Evolutionary conservation across 2,888 invertebrate genomes (phyloP).

Genomic region (Aporophyla nigra): DNA sequence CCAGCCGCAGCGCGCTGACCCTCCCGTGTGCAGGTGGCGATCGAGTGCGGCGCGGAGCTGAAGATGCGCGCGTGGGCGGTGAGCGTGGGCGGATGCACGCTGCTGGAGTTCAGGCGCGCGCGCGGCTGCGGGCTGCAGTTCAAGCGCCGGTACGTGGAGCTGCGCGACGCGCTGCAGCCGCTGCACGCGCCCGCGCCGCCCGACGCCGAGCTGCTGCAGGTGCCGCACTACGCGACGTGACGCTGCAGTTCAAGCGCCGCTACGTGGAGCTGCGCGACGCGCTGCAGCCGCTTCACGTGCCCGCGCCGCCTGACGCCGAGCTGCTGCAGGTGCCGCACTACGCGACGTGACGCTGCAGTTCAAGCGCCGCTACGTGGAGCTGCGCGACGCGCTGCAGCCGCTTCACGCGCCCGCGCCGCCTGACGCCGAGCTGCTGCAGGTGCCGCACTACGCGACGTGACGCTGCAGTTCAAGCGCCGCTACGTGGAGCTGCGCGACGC

Average conservation of each 20-base stretch:
- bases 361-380: constrained; percentile 95
- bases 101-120: constrained; percentile 90
- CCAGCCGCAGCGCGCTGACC: background rate
- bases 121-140: constrained; percentile 98
- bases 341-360: constrained; percentile 92
- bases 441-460: constrained; percentile 22
- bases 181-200: constrained; percentile 75
- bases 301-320: constrained; percentile 44
- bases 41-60: constrained; percentile 79
- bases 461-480: constrained; percentile 96
- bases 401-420: constrained; percentile 75
- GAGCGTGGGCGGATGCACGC: constrained; percentile 86
- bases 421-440: constrained; percentile 27
- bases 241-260: constrained; percentile 96
- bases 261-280: constrained; percentile 94
- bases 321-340: constrained; percentile 10
- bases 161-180: constrained; percentile 91
- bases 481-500: constrained; percentile 94
- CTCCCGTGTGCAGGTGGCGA: constrained; percentile 85
- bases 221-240: constrained; percentile 22
- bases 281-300: constrained; percentile 87
- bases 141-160: constrained; percentile 95
- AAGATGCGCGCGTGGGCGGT: constrained; percentile 81
- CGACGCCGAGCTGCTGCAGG: constrained; percentile 27
- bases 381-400: constrained; percentile 91